Percentiles rank a stretch among this genome's conserved stretches.
Evolutionary conservation across 2,888 invertebrate species (phyloP).

Genomic region (Diploptera punctata): DNA sequence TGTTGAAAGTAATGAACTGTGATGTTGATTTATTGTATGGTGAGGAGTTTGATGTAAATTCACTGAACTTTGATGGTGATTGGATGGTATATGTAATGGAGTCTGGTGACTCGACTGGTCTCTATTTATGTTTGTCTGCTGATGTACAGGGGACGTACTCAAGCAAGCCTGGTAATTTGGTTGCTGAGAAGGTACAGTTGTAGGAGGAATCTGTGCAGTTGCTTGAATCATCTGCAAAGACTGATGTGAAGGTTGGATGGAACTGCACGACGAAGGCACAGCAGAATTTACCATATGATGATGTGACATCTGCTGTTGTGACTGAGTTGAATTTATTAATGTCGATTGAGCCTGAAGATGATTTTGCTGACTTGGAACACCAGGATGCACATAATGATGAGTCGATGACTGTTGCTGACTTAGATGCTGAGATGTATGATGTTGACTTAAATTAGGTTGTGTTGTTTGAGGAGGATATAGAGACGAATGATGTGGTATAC

Average conservation of each 20-base stretch:
- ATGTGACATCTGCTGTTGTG: constrained; percentile 18
- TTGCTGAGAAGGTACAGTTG: background rate
- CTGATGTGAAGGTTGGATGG: background rate
- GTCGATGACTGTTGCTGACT: constrained; percentile 47
- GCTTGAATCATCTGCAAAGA: background rate
- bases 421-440: constrained; percentile 48
- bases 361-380: constrained; percentile 36
- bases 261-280: background rate
- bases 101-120: background rate
- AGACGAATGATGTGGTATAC: constrained; percentile 1
- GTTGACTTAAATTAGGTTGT: constrained; percentile 43
- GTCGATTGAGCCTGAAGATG: constrained; percentile 26
- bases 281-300: background rate
- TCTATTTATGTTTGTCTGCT: background rate
- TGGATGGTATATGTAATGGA: background rate
- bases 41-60: background rate
- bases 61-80: constrained; percentile 12
- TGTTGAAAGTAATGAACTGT: background rate
- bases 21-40: constrained; percentile 9
- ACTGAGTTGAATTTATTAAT: constrained; percentile 28
- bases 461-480: background rate
- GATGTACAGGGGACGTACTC: background rate
- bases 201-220: background rate
- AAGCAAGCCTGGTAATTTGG: background rate
- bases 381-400: constrained; percentile 39